These are phyloP conservation scores for Sebastes hubbsi DNA, from an alignment of 2,797 vertebrate species.

Conservation along the genomic window DNA sequence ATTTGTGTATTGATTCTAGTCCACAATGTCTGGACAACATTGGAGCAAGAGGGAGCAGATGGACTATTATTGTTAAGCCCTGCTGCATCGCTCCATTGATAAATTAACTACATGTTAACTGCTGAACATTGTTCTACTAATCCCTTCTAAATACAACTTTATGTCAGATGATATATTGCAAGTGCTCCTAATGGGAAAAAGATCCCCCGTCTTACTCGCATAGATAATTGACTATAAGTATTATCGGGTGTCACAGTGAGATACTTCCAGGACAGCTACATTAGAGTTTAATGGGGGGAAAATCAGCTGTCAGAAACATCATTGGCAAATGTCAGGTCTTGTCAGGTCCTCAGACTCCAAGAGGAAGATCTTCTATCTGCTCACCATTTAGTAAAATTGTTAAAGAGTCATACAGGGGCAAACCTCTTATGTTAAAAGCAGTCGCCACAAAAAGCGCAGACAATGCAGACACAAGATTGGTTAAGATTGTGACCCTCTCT, in stretches of 20 bases:
- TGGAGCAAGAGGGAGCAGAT: constrained; percentile 28
- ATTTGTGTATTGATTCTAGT: constrained; percentile 48
- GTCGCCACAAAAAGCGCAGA: background rate
- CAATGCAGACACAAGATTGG: background rate
- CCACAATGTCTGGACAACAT: constrained; percentile 28
- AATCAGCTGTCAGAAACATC: constrained; percentile 33
- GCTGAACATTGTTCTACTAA: constrained; percentile 8
- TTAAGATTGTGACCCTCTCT: background rate
- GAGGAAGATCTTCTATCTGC: background rate
- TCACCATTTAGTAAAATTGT: background rate
- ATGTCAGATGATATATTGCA: constrained; percentile 10
- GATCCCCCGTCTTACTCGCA: constrained; percentile 1
- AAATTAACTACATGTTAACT: constrained; percentile 15
- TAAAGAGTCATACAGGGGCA: background rate
- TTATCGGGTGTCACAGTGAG: constrained; percentile 20
- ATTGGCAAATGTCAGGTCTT: constrained; percentile 39
- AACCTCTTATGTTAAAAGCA: constrained; percentile 16
- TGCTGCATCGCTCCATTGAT: constrained; percentile 9
- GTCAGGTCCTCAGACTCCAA: constrained; percentile 17
- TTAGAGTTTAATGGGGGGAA: constrained; percentile 25
- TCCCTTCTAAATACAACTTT: constrained; percentile 17
- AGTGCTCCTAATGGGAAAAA: constrained; percentile 8
- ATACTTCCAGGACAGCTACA: constrained; percentile 22
- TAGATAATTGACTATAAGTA: constrained; percentile 14
- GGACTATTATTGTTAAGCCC: constrained; percentile 33